These are phyloP conservation scores for Synanthedon tipuliformis DNA, from an alignment of 2,888 invertebrate species.

Conservation along the genomic window DNA sequence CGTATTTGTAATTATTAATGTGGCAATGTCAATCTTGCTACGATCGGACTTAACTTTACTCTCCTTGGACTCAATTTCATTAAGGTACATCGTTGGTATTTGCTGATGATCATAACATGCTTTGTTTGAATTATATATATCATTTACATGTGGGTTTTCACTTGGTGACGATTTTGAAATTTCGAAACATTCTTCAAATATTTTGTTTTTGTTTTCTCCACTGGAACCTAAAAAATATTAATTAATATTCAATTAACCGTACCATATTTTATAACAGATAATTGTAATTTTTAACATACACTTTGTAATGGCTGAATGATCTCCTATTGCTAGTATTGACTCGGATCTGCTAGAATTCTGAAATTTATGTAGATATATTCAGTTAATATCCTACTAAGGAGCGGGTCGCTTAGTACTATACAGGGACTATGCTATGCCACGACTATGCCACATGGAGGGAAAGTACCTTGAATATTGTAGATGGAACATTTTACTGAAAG, in stretches of 20 bases:
- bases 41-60: slow-evolving; percentile 16
- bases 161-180: slow-evolving; percentile 27
- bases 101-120: slow-evolving; percentile 45
- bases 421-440: no score
- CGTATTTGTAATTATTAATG: slow-evolving; percentile 33
- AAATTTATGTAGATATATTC: slow-evolving; percentile 9
- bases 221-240: slow-evolving; percentile 26
- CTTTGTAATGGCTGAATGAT: slow-evolving; percentile 43
- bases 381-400: no score
- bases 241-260: neutral
- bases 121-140: slow-evolving; percentile 24
- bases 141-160: slow-evolving; percentile 16
- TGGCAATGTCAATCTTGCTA: slow-evolving; percentile 40
- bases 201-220: slow-evolving; percentile 14
- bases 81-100: slow-evolving; percentile 35
- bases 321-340: slow-evolving; percentile 48
- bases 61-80: slow-evolving; percentile 29
- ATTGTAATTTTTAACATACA: slow-evolving; percentile 20
- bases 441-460: no score
- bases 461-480: no score
- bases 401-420: no score
- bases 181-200: slow-evolving; percentile 24
- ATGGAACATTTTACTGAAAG: no score
- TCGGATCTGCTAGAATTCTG: slow-evolving; percentile 43
- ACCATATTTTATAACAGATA: no score